Base-by-base conservation (phyloP, 2,113 vertebrate genomes). In the Hippopotamus amphibius region DNA sequence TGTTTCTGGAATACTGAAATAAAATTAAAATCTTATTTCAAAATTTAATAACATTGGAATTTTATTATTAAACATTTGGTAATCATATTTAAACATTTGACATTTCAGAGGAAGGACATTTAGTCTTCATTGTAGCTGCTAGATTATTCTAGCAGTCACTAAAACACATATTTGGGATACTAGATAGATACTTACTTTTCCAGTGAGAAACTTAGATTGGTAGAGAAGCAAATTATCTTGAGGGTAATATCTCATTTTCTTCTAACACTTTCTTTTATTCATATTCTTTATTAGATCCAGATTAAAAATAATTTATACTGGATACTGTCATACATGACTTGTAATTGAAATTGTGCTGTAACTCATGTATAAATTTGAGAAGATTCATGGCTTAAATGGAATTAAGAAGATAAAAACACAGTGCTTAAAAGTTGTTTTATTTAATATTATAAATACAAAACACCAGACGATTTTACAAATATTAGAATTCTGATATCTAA, bases 11-110 rank as follows among this genome's bases (percentile, higher is more conserved):
- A 61, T 65, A 43, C 1, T 81, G 22, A 88, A 80, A 83, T 90
- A 65, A 93, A 82, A 66, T 77, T 61, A 66, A 94, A 92, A 92
- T 71, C 41, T 77, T 90, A 41, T 77, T 85, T n/a, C n/a, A 81
- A 48, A 74, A 50, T 8, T 66, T 68, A 79, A 37, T 57, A 55
- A 79, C 26, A 24, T 8, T 57, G 6, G 11, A 61, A 55, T 84
- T 83, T 96, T 84, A 84, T 80, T 84, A 83, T 61, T 84, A 88
- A 88, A 74, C 2, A 87, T 69, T 93, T 24, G 0, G 5, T 80
- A 66, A 84, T 84, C 14, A 22, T 65, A 59, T 57, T 69, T 68
- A 69, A 85, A 94, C 16, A 74, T 12, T 4, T 61, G 65, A 89
- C n/a, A 46, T 86, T 74, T 89, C 72, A 88, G 57, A 82, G 9